Evolutionary conservation across 2,888 invertebrate species (phyloP), one percentile per base, ranked within the genome.

Genomic region (Galerucella pusilla): DNA sequence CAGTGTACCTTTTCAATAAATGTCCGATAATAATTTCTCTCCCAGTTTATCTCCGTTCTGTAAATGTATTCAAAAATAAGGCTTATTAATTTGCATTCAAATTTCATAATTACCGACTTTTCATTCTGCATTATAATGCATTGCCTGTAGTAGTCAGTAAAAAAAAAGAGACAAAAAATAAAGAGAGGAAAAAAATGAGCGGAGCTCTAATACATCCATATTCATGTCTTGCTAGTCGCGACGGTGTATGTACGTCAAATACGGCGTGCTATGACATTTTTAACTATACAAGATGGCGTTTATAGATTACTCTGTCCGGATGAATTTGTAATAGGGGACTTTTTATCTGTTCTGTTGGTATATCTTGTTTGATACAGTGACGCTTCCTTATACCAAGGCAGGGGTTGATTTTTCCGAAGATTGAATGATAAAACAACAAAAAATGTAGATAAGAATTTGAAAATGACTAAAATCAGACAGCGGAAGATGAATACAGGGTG

Each of bases 201-300:
- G 28, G 61, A 66, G 66, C 57, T 35, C 14, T 42, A 74, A 65
- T 61, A 69, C 79, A 84, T 85, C 83, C 84, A 84, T 84, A 85
- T 84, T 84, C 85, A 85, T 84, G 84, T 80, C 79, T 75, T 79
- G 80, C 76, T 78, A 20, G 64, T 20, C 64, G 67, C 57, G 69
- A 77, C 79, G 77, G 74, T 74, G 70, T 71, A 67, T 54, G 60
- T 80, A 81, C 81, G 83, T 83, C 83, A 83, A 79, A 73, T 78
- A 77, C 75, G 78, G 77, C 73, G 77, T 74, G 79, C 82, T 81
- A 80, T 80, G 84, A 83, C 84, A 82, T 84, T 85, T 85, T 84
- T 83, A 84, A 84, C 85, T 84, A 85, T 83, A 84, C 84, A 84
- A 85, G 84, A 85, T 85, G 85, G 84, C 85, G 84, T 82, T 85